These are phyloP conservation scores for Lepidochitona cinerea DNA, from an alignment of 2,888 invertebrate species.

Conservation along the genomic window DNA sequence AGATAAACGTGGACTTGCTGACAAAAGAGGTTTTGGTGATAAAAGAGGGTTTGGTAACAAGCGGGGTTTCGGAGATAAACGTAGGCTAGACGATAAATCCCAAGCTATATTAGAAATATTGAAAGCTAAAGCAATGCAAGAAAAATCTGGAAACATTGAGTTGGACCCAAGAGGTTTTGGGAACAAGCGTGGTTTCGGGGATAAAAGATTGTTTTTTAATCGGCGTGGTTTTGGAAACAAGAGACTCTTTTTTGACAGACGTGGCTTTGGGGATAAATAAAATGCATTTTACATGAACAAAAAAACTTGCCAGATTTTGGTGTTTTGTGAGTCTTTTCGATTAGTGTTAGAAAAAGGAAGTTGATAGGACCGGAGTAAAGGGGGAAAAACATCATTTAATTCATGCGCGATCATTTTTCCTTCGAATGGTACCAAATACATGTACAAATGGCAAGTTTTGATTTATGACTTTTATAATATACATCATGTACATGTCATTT, in stretches of 20 bases:
- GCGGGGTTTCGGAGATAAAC: constrained; percentile 14
- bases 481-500: too few species aligned
- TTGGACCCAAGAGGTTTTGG: constrained; percentile 26
- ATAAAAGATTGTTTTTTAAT: constrained; percentile 23
- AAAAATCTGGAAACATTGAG: background rate
- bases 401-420: too few species aligned
- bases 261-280: constrained; percentile 33
- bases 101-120: background rate
- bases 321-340: too few species aligned
- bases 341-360: too few species aligned
- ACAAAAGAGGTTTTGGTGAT: constrained; percentile 35
- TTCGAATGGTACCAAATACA: too few species aligned
- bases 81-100: background rate
- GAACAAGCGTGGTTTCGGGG: constrained; percentile 27
- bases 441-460: too few species aligned
- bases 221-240: constrained; percentile 33
- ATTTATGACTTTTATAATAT: too few species aligned
- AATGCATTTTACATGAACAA: too few species aligned
- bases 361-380: too few species aligned
- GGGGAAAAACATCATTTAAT: too few species aligned
- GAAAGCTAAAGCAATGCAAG: background rate
- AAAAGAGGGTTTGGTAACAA: constrained; percentile 31
- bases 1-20: constrained; percentile 34
- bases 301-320: too few species aligned
- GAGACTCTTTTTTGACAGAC: constrained; percentile 28